These are phyloP conservation scores for Rutpela maculata DNA, from an alignment of 2,888 invertebrate genomes.

Conservation along the genomic window DNA sequence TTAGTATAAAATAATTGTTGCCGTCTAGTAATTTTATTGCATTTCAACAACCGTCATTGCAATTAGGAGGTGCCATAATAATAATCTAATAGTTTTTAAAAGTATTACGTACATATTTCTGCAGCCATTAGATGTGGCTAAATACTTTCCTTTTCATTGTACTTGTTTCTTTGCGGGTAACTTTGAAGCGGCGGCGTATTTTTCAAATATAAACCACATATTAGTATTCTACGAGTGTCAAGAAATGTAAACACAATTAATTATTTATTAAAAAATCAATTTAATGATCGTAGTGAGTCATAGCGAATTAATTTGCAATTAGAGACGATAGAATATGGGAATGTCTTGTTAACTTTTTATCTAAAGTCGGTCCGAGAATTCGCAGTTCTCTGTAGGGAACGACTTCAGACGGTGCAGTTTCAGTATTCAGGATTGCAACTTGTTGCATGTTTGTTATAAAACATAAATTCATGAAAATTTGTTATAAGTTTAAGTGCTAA, in stretches of 20 bases:
- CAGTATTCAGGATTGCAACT: too few relatives aligned
- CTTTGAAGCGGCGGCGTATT: constrained; percentile 1
- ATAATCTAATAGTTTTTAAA: neutral
- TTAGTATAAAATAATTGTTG: neutral
- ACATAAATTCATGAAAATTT: too few relatives aligned
- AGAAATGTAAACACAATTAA: neutral
- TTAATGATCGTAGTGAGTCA: neutral
- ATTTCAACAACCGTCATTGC: neutral
- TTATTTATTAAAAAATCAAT: neutral
- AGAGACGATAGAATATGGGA: neutral
- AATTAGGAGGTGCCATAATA: neutral
- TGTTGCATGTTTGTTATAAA: too few relatives aligned
- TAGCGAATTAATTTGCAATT: neutral
- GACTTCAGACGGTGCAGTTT: too few relatives aligned
- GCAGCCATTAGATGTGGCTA: neutral
- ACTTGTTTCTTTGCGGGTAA: neutral
- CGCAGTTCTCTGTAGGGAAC: too few relatives aligned
- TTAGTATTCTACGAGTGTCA: neutral
- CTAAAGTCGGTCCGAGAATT: too few relatives aligned
- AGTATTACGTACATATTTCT: neutral
- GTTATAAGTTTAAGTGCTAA: too few relatives aligned
- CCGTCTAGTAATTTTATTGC: neutral
- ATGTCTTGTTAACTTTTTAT: too few relatives aligned
- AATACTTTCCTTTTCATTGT: neutral
- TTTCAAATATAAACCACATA: constrained; percentile 11